Conservation (phyloP, 2,113 vertebrate genomes). For the Alouatta palliata region DNA sequence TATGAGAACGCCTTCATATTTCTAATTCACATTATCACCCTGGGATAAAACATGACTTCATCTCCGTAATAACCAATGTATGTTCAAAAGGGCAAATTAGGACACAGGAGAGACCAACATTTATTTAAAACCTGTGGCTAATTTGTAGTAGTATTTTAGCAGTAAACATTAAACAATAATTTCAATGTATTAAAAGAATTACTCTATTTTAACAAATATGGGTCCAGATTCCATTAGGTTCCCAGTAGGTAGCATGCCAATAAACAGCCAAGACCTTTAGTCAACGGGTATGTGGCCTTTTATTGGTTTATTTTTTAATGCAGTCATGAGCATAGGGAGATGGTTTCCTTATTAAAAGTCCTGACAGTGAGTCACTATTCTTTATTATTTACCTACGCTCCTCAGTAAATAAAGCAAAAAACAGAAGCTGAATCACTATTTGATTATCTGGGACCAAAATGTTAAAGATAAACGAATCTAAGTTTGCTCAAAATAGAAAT, state of each 20-base stretch:
- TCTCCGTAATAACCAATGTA: background rate
- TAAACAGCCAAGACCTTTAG: background rate
- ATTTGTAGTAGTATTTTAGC: background rate
- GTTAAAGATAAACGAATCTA: background rate
- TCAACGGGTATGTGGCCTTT: background rate
- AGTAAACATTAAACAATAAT: background rate
- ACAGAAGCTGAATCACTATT: background rate
- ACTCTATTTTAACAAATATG: slow-evolving; percentile 23
- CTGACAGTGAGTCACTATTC: background rate
- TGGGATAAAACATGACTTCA: background rate
- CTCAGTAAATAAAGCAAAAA: background rate
- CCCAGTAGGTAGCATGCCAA: background rate
- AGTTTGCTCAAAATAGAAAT: background rate
- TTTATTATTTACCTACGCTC: background rate
- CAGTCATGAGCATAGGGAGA: background rate
- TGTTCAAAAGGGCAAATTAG: slow-evolving; percentile 11
- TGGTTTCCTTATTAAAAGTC: background rate
- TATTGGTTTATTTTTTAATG: slow-evolving; percentile 1
- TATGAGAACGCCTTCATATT: background rate
- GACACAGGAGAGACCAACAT: background rate
- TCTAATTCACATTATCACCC: background rate
- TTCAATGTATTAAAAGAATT: slow-evolving; percentile 30
- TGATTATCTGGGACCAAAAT: background rate
- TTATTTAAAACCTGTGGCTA: background rate
- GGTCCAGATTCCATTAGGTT: background rate